phyloP scores from a whole-genome alignment of 2,113 vertebrate genomes.

The Coptodon bakossiorum region DNA sequence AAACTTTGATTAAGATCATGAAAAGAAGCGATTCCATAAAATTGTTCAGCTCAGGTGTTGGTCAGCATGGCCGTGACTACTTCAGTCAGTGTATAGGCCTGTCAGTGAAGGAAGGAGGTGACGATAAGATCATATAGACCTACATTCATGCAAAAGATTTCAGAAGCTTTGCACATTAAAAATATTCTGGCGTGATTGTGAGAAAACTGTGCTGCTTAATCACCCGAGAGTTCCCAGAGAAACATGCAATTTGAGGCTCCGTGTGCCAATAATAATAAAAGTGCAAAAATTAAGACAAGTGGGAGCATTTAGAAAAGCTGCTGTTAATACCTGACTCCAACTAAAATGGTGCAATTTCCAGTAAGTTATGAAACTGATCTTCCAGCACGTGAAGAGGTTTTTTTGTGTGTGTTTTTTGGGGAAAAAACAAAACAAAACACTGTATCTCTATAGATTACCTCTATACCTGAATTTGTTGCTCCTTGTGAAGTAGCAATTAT shows the following conservation, averaged over 20 bases:
- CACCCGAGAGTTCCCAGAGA: background rate
- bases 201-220: background rate
- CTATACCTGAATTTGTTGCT: background rate
- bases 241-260: background rate
- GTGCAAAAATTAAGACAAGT: background rate
- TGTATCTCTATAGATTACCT: background rate
- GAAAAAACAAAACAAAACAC: background rate
- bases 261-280: background rate
- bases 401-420: background rate
- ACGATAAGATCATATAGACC: background rate
- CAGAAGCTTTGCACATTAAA: background rate
- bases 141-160: background rate
- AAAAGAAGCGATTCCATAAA: background rate
- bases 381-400: background rate
- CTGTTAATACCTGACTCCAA: background rate
- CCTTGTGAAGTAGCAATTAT: background rate
- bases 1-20: background rate
- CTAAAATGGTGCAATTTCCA: background rate
- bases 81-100: background rate
- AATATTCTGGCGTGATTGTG: background rate
- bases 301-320: background rate
- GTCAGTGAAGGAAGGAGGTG: background rate
- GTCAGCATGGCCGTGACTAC: background rate
- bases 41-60: background rate
- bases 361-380: background rate